A percentile compares a stretch with the other conserved stretches of the same genome.
These are phyloP conservation scores for Danio kyathit DNA, from an alignment of 2,797 vertebrate species.

Conservation along the genomic window DNA sequence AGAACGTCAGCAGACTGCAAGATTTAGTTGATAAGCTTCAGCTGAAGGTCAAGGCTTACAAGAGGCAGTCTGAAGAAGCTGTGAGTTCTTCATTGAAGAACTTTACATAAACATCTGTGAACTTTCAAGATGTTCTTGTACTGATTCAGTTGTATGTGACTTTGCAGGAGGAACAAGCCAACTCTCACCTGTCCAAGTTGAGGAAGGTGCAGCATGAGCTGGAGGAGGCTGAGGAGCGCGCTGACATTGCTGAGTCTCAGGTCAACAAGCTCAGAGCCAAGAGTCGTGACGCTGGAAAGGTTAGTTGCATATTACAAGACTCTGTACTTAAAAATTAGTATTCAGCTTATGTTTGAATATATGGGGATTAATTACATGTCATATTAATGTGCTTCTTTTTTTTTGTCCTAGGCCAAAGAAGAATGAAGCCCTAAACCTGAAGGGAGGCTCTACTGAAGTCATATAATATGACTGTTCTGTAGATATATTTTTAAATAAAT, in stretches of 20 bases:
- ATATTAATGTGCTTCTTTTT: not conserved
- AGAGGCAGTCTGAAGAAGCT: slow-evolving; percentile 61
- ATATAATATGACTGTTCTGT: slow-evolving; percentile 12
- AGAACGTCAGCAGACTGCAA: slow-evolving; percentile 49
- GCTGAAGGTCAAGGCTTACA: slow-evolving; percentile 54
- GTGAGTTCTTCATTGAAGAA: not conserved
- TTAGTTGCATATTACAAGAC: not conserved
- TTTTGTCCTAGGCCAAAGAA: slow-evolving; percentile 20
- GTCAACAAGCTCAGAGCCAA: slow-evolving; percentile 36
- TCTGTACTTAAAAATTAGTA: not conserved
- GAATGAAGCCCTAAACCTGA: not conserved
- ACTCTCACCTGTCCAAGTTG: slow-evolving; percentile 4
- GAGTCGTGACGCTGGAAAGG: slow-evolving; percentile 13
- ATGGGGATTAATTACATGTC: not conserved
- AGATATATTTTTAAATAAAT: slow-evolving; percentile 19
- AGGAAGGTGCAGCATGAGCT: slow-evolving; percentile 33
- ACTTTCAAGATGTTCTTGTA: slow-evolving; percentile 71
- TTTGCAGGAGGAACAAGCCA: slow-evolving; percentile 25
- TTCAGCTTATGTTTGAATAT: not conserved
- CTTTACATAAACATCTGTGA: not conserved
- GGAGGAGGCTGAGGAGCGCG: slow-evolving; percentile 28
- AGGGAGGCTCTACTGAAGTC: slow-evolving; percentile 5
- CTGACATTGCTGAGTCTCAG: slow-evolving; percentile 18
- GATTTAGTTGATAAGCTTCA: slow-evolving; percentile 54
- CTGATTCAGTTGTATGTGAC: not conserved